These are phyloP conservation scores for Liasis olivaceus DNA, from an alignment of 2,797 vertebrate species.

Conservation along the genomic window DNA sequence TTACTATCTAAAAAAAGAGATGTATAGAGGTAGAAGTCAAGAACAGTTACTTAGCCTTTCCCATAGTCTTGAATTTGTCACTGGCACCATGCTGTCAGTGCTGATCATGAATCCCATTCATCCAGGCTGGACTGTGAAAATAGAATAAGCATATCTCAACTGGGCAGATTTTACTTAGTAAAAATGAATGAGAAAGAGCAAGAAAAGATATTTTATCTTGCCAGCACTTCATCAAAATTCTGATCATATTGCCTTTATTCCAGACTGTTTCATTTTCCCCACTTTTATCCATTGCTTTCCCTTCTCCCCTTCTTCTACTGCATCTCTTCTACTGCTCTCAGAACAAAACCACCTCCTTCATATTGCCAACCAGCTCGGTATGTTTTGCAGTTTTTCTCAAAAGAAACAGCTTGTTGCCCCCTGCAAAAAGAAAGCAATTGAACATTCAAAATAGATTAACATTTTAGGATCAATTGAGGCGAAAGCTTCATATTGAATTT, in stretches of 20 bases:
- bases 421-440: slow-evolving; percentile 15
- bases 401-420: slow-evolving; percentile 35
- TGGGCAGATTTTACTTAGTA: slow-evolving; percentile 76
- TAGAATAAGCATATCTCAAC: slow-evolving; percentile 67
- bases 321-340: slow-evolving; percentile 20
- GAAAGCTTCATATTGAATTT: slow-evolving; percentile 37
- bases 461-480: slow-evolving; percentile 43
- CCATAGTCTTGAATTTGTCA: slow-evolving; percentile 25
- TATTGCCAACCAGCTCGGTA: slow-evolving; percentile 28
- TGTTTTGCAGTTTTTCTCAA: not conserved
- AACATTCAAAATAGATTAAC: slow-evolving; percentile 27
- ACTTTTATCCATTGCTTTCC: slow-evolving; percentile 48
- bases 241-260: slow-evolving; percentile 75
- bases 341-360: slow-evolving; percentile 48
- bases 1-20: not conserved
- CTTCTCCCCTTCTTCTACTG: slow-evolving; percentile 34
- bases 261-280: slow-evolving; percentile 60
- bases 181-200: slow-evolving; percentile 47
- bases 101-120: slow-evolving; percentile 36
- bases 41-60: slow-evolving; percentile 22
- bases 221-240: slow-evolving; percentile 83
- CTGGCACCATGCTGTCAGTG: not conserved
- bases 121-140: slow-evolving; percentile 44
- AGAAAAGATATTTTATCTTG: slow-evolving; percentile 70
- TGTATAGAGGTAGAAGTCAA: not conserved